Base-by-base conservation (phyloP, 1,140 invertebrate species). In the Ceratina australensis region DNA sequence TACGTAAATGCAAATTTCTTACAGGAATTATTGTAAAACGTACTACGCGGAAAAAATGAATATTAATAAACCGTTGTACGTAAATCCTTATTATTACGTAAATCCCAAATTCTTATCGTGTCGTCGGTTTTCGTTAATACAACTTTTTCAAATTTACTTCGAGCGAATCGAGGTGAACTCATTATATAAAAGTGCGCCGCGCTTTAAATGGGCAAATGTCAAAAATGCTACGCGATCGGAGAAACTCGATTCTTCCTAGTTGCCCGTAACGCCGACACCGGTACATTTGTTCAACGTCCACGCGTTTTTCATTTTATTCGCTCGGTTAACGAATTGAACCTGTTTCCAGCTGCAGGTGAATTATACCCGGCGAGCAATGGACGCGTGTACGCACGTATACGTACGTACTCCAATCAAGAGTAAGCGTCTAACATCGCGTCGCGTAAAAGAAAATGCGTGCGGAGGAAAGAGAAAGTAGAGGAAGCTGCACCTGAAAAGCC, bases 391-490 rank as follows among this genome's bases (percentile, higher is more conserved):
- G 28, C 5, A 33, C 33, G 33, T 42, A 54, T 54, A n/a, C 10
- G 50, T 52, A 52, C 50, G 33, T 42, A n/a, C 15, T 22, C 8
- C 66, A 22, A 68, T 68, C 66, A 18, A 33, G 16, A 57, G 16
- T 24, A 71, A 18, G 59, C 28, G 67, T 59, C 50, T 33, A 33
- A 10, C 50, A 18, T 52, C 10, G 42, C 42, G 42, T 22, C 22
- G 28, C 16, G 69, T n/a, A 72, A 28, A 72, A 18, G 57, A 22
- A 50, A 61, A 72, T 22, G n/a, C 22, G 22, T 18, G 28, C 4
- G 79, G 73, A 10, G 33, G 76, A 72, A 74, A 56, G 69, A 80
- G 65, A 80, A 82, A 73, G 83, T 57, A 63, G 60, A 79, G 79
- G 80, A 78, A 42, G 72, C 67, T 73, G 76, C 20, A 13, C 10